These are phyloP conservation scores for Phocides pigmalion DNA, from an alignment of 1,140 invertebrate genomes.

Conservation along the genomic window DNA sequence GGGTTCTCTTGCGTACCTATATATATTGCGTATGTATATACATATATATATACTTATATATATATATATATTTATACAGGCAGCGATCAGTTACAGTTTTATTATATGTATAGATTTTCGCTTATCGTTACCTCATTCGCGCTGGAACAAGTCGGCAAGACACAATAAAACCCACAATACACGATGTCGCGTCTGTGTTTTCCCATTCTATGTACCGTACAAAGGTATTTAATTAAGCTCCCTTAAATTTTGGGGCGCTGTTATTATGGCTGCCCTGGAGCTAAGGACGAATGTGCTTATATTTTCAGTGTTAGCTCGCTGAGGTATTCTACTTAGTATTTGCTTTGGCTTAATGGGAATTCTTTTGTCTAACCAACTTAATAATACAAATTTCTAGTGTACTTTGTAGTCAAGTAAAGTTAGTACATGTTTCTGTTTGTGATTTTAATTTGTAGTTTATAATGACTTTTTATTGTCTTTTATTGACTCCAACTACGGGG, in stretches of 20 bases:
- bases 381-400: slow-evolving; percentile 15
- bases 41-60: no score
- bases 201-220: slow-evolving; percentile 6
- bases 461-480: no score
- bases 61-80: no score
- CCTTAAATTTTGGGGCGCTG: slow-evolving; percentile 38
- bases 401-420: not conserved
- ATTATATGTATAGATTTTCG: not conserved
- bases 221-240: slow-evolving; percentile 51
- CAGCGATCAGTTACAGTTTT: no score
- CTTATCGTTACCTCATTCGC: not conserved
- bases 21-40: no score
- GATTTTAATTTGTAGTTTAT: not conserved
- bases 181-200: slow-evolving; percentile 16
- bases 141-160: not conserved
- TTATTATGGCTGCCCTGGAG: slow-evolving; percentile 21
- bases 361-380: slow-evolving; percentile 19
- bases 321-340: slow-evolving; percentile 14
- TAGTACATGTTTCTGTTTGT: not conserved
- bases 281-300: slow-evolving; percentile 27
- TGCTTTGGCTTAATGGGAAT: slow-evolving; percentile 8
- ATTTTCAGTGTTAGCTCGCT: slow-evolving; percentile 12
- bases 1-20: no score
- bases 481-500: no score
- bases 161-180: slow-evolving; percentile 5